Percentiles rank a stretch among this genome's conserved stretches.
These are phyloP conservation scores for Takifugu flavidus DNA, from an alignment of 2,113 vertebrate species.

Conservation along the genomic window DNA sequence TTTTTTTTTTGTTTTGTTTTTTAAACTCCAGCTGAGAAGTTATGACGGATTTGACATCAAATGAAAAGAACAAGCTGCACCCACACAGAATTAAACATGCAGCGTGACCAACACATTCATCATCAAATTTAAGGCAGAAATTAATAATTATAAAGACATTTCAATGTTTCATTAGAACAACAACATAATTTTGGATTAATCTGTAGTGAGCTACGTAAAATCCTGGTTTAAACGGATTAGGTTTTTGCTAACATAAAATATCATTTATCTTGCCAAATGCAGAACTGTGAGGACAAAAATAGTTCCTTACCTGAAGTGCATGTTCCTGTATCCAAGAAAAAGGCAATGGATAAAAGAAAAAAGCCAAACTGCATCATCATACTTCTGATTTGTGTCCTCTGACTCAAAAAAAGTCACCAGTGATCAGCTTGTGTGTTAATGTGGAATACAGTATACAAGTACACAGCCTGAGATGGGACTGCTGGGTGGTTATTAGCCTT, in stretches of 20 bases:
- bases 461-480: slow-evolving; percentile 20
- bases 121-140: too few species aligned
- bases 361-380: slow-evolving; percentile 36
- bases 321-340: slow-evolving; percentile 41
- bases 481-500: slow-evolving; percentile 24
- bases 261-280: neutral
- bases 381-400: slow-evolving; percentile 30
- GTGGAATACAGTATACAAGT: too few species aligned
- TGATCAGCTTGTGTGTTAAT: neutral
- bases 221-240: too few species aligned
- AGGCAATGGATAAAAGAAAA: slow-evolving; percentile 31
- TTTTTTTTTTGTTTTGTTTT: slow-evolving; percentile 46
- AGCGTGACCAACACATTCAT: too few species aligned
- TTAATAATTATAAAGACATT: too few species aligned
- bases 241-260: too few species aligned
- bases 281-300: neutral
- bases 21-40: slow-evolving; percentile 48
- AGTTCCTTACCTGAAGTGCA: slow-evolving; percentile 64
- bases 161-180: too few species aligned
- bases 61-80: slow-evolving; percentile 10
- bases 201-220: too few species aligned
- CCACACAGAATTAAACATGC: neutral
- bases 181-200: too few species aligned
- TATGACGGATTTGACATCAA: slow-evolving; percentile 42
- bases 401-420: slow-evolving; percentile 2